These are phyloP conservation scores for Epirrhoe alternata DNA, from an alignment of 2,888 invertebrate species.

Conservation along the genomic window DNA sequence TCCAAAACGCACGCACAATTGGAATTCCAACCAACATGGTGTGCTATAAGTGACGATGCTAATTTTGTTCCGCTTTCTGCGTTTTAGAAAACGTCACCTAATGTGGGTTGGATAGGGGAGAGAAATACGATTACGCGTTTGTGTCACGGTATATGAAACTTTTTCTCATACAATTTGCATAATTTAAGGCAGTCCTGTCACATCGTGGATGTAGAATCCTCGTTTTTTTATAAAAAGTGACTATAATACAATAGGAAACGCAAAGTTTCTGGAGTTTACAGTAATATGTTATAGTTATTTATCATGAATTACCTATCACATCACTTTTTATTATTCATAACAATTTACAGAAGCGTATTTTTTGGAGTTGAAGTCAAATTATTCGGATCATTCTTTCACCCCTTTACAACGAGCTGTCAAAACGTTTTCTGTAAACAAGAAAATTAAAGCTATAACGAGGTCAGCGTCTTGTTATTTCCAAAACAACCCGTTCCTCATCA, in stretches of 20 bases:
- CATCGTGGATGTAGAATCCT: neutral
- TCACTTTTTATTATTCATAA: too few species aligned
- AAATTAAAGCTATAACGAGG: conserved; percentile 5
- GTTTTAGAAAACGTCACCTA: conserved; percentile 3
- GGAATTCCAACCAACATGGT: too few species aligned
- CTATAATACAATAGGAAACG: neutral
- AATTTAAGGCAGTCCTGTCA: neutral
- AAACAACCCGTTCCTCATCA: conserved; percentile 35
- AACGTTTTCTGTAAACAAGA: neutral
- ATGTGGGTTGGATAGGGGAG: conserved; percentile 15
- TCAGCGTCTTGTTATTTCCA: conserved; percentile 19
- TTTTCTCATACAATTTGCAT: conserved; percentile 19
- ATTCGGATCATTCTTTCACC: too few species aligned
- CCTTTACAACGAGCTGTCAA: neutral
- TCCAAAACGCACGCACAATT: too few species aligned
- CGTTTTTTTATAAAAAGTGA: neutral
- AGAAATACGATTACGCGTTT: conserved; percentile 15
- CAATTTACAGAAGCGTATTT: too few species aligned
- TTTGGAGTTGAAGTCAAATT: too few species aligned
- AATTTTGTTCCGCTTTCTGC: neutral
- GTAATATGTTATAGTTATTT: too few species aligned
- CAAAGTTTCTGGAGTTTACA: neutral
- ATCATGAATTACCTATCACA: too few species aligned
- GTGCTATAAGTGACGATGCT: too few species aligned
- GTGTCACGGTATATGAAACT: conserved; percentile 20